Percentiles rank a stretch among this genome's conserved stretches.
Evolutionary conservation across 2,797 vertebrate species (phyloP).

Genomic region (Myotis myotis): DNA sequence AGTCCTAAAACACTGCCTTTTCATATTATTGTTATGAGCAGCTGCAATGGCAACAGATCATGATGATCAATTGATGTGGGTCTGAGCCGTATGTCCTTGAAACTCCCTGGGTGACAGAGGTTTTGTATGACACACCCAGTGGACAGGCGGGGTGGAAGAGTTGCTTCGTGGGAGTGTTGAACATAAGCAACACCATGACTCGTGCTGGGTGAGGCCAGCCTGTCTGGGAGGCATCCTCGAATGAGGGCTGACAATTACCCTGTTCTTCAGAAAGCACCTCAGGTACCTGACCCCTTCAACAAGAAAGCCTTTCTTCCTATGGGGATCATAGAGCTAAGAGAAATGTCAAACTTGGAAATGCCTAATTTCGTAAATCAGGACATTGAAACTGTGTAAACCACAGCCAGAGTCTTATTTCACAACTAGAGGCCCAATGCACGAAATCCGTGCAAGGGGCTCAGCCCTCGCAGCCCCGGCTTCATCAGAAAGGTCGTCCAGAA

Average conservation of each 20-base stretch:
- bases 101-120: neutral
- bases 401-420: neutral
- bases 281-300: neutral
- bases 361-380: neutral
- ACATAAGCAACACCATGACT: neutral
- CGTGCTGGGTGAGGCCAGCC: neutral
- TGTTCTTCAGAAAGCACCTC: neutral
- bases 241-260: neutral
- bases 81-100: neutral
- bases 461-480: too few relatives aligned
- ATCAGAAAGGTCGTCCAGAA: too few relatives aligned
- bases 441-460: too few relatives aligned
- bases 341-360: neutral
- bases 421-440: neutral
- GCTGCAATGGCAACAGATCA: neutral
- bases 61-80: neutral
- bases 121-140: neutral
- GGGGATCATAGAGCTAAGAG: neutral
- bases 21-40: accelerated
- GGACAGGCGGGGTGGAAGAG: too few relatives aligned
- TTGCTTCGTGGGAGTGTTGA: neutral
- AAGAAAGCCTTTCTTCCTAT: neutral
- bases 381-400: neutral
- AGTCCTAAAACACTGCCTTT: neutral
- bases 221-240: neutral